These are phyloP conservation scores for Herpailurus yagouaroundi DNA, from an alignment of 2,113 vertebrate species.

Conservation along the genomic window DNA sequence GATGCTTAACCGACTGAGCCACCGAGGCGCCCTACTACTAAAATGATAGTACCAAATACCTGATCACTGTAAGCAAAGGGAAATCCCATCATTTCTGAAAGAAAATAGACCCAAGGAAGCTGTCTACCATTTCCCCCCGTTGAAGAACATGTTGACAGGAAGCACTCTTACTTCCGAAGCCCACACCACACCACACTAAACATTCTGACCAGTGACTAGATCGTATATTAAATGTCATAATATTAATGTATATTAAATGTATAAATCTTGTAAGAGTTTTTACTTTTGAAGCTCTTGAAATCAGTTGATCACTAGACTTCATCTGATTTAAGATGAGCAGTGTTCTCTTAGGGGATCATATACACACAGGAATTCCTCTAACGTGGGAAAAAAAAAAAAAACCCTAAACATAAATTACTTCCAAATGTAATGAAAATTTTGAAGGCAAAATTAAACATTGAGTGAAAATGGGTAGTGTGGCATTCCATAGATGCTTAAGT, in stretches of 20 bases:
- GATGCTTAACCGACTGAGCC: too few relatives aligned
- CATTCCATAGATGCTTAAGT: neutral
- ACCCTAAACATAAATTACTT: neutral
- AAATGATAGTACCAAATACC: neutral
- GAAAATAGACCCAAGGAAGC: neutral
- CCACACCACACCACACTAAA: too few relatives aligned
- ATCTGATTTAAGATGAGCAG: neutral
- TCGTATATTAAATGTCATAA: too few relatives aligned
- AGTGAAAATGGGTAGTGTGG: neutral
- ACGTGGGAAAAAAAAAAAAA: neutral
- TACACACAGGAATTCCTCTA: neutral
- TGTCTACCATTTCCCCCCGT: rapidly evolving
- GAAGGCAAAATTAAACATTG: too few relatives aligned
- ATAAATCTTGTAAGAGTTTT: neutral
- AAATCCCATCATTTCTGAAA: neutral
- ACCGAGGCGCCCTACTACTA: neutral
- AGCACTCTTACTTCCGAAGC: neutral
- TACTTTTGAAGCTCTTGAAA: neutral
- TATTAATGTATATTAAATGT: too few relatives aligned
- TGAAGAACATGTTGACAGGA: neutral
- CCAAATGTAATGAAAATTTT: neutral
- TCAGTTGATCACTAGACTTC: neutral
- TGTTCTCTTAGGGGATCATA: neutral
- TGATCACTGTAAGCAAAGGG: neutral
- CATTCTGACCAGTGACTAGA: too few relatives aligned